Percentiles rank a stretch among this genome's conserved stretches.
Conservation (phyloP, 2,888 invertebrate genomes). For the Caenorhabditis sulstoni region DNA sequence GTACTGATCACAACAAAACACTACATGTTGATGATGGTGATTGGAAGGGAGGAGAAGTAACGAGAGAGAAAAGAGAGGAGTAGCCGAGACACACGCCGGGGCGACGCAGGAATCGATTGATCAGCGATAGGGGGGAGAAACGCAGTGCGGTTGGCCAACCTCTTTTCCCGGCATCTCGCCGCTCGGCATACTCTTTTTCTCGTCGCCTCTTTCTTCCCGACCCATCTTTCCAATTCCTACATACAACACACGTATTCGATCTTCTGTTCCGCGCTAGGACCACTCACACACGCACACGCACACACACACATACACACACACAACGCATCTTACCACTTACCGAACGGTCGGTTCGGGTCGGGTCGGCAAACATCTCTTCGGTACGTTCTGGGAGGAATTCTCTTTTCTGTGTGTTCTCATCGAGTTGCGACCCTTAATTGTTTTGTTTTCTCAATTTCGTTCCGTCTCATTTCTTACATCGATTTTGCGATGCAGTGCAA, state of each 20-base stretch:
- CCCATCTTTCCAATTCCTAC: constrained; percentile 44
- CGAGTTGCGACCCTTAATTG: no score
- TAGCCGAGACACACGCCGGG: constrained; percentile 6
- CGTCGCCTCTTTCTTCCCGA: constrained; percentile 5
- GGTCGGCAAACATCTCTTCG: no score
- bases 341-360: no score
- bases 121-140: constrained; percentile 53
- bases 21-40: background rate
- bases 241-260: constrained; percentile 26
- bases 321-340: background rate
- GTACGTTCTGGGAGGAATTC: no score
- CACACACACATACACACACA: constrained; percentile 1
- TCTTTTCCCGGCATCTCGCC: constrained; percentile 18
- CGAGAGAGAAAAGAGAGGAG: constrained; percentile 1
- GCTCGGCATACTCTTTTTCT: constrained; percentile 11
- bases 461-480: no score
- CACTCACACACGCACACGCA: constrained; percentile 18
- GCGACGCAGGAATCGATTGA: constrained; percentile 48
- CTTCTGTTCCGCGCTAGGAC: constrained; percentile 31
- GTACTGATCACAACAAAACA: background rate
- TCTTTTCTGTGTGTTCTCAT: no score
- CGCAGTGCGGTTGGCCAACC: constrained; percentile 34
- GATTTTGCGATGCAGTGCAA: no score
- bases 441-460: no score
- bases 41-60: background rate